Conservation (phyloP, 2,113 vertebrate species). For the Tachysurus fulvidraco region DNA sequence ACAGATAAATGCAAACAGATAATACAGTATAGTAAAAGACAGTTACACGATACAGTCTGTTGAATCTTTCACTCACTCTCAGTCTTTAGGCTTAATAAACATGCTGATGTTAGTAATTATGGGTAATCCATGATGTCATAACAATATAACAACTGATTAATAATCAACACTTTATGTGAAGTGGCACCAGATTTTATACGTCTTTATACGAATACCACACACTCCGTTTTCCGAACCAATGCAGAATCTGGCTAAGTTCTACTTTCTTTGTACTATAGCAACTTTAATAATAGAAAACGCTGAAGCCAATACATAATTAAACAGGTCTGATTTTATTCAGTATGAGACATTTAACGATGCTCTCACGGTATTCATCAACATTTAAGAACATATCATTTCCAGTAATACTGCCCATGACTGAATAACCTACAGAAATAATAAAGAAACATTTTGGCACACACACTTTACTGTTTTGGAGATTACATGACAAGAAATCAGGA, state of each 20-base stretch:
- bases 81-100: neutral
- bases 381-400: neutral
- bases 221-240: neutral
- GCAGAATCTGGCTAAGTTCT: neutral
- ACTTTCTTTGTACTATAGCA: neutral
- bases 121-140: neutral
- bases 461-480: neutral
- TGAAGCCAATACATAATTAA: conserved; percentile 9
- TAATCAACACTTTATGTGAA: neutral
- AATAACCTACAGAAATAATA: conserved; percentile 1
- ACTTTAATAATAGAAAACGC: neutral
- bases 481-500: neutral
- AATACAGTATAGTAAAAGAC: no score
- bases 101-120: no score
- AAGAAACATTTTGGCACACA: neutral
- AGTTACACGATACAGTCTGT: no score
- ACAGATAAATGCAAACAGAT: no score
- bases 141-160: neutral
- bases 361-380: neutral
- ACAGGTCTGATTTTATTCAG: neutral
- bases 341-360: neutral
- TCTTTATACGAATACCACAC: neutral
- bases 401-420: neutral
- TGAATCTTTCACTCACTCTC: neutral
- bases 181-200: neutral